Evolutionary conservation across 1,140 invertebrate species (phyloP), one percentile per base, ranked within the genome.

Genomic region (Drosophila arawakana): DNA sequence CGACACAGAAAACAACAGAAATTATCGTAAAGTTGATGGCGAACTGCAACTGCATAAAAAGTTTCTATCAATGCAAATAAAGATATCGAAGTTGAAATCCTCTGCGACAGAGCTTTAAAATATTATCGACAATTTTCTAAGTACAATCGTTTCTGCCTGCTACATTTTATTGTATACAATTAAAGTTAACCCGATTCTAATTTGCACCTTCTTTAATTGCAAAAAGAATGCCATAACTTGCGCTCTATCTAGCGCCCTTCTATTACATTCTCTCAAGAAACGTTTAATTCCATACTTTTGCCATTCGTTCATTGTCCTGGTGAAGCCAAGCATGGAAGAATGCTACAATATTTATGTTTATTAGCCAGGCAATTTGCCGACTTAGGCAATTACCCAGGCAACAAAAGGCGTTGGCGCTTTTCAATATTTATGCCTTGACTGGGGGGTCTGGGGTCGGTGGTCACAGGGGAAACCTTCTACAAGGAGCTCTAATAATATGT

Each of bases 301-400:
- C 39, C 54, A 41, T 41, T 57, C 52, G 15, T 57, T 37, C 46
- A 18, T 18, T 47, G 8, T 50, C 34, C 30, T 47, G 10, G 39
- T 7, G n/a, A 35, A 41, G 54, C 9, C 39, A 34, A 34, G 54
- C 11, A 15, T 2, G 54, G 35, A 35, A 35, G 54, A 35, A 18
- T 57, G 15, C 35, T 69, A 59, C 41, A 62, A 61, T 77, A 77
- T 77, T 77, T 73, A 77, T 77, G 70, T 68, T 73, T 77, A 77
- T 77, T 77, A 68, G 72, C 72, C 70, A 39, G 62, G 62, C 74
- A 73, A 77, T 77, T 77, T 73, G 69, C 74, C 49, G 70, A 73
- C 63, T 77, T 77, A 59, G 70, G 74, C 74, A 77, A 77, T 77
- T 73, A 77, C 63, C 57, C 41, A 73, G 41, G 55, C 47, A 66